Conservation (phyloP, 1,140 invertebrate species). For the Eumeta japonica region DNA sequence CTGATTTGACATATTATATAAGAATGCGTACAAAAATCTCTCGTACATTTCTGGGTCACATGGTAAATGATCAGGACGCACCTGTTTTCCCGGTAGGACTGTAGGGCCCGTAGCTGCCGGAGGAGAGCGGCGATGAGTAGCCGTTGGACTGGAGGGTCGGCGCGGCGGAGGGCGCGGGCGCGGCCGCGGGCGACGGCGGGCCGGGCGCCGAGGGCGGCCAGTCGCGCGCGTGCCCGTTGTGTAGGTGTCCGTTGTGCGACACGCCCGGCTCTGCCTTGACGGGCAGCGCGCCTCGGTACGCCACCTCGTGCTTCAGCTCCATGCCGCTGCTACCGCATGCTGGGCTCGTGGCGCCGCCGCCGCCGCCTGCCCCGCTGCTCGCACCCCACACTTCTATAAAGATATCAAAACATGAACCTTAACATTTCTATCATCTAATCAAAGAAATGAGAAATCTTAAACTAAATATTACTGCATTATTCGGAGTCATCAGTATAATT, state of each 20-base stretch:
- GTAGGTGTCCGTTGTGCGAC: slow-evolving; percentile 60
- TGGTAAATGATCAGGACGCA: too few species aligned
- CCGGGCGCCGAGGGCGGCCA: slow-evolving; percentile 65
- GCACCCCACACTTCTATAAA: slow-evolving; percentile 48
- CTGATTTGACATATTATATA: too few species aligned
- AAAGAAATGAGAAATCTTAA: too few species aligned
- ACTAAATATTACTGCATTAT: too few species aligned
- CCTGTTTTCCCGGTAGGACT: slow-evolving; percentile 84
- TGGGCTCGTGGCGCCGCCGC: slow-evolving; percentile 24
- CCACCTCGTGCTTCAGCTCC: slow-evolving; percentile 51
- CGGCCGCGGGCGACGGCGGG: slow-evolving; percentile 37
- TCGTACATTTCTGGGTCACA: too few species aligned
- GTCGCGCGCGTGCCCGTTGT: slow-evolving; percentile 78
- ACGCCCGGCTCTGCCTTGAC: slow-evolving; percentile 51
- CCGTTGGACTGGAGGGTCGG: slow-evolving; percentile 69
- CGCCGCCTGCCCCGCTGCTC: slow-evolving; percentile 43
- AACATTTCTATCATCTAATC: background rate
- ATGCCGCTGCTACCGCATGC: slow-evolving; percentile 52
- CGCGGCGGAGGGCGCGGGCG: slow-evolving; percentile 52
- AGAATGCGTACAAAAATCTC: too few species aligned
- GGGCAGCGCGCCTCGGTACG: slow-evolving; percentile 40
- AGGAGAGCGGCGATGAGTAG: slow-evolving; percentile 79
- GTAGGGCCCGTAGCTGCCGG: slow-evolving; percentile 81
- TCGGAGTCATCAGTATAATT: too few species aligned
- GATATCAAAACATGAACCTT: background rate